These are phyloP conservation scores for Apeltes quadracus DNA, from an alignment of 2,113 vertebrate species.

Conservation along the genomic window DNA sequence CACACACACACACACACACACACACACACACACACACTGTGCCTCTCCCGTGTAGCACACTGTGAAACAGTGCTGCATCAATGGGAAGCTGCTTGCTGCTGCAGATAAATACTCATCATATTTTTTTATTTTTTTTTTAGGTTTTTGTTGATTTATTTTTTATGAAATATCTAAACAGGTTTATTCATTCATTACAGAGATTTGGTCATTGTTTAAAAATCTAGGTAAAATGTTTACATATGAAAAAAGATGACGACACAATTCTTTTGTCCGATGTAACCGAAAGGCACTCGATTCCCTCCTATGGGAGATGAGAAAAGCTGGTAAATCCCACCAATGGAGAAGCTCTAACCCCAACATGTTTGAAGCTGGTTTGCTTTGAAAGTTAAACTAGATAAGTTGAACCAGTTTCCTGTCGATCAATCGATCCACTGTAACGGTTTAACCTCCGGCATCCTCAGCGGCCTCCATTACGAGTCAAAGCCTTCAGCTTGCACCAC, in stretches of 20 bases:
- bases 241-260: neutral
- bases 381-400: neutral
- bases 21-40: slow-evolving; percentile 17
- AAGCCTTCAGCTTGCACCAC: neutral
- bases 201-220: neutral
- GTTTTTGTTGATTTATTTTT: too few relatives aligned
- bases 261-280: neutral
- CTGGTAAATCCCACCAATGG: neutral
- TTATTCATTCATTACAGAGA: neutral
- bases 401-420: neutral
- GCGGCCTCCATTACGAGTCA: neutral
- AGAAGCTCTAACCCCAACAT: neutral
- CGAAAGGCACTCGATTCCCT: neutral
- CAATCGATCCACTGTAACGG: neutral
- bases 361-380: neutral
- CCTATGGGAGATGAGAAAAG: neutral
- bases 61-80: slow-evolving; percentile 63
- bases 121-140: too few relatives aligned
- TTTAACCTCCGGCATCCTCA: neutral
- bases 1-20: slow-evolving; percentile 28
- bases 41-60: slow-evolving; percentile 55
- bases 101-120: slow-evolving; percentile 66
- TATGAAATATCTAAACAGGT: slow-evolving; percentile 18
- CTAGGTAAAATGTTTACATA: neutral
- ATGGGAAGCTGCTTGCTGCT: slow-evolving; percentile 53